Conservation (phyloP, 1,140 invertebrate genomes). For the Formica exsecta region DNA sequence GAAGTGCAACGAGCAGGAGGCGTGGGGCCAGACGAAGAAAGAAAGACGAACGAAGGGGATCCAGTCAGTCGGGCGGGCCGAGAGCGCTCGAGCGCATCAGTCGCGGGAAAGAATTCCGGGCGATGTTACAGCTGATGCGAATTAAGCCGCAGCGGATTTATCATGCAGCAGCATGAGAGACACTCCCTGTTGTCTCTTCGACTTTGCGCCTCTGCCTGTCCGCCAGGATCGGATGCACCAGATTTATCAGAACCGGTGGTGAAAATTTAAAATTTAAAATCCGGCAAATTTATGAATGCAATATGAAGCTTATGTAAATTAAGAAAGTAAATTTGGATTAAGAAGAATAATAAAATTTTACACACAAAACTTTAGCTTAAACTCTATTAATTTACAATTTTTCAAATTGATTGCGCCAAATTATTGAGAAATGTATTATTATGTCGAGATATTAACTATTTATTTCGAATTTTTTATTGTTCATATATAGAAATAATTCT, state of each 20-base stretch:
- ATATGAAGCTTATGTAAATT: slow-evolving; percentile 1
- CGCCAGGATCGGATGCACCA: slow-evolving; percentile 27
- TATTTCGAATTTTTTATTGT: neutral
- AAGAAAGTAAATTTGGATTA: neutral
- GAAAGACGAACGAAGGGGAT: slow-evolving; percentile 45
- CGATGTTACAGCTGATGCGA: slow-evolving; percentile 71
- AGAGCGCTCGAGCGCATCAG: slow-evolving; percentile 65
- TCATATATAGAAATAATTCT: neutral
- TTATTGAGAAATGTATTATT: neutral
- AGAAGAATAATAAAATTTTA: neutral
- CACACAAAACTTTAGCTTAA: neutral
- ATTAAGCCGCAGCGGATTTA: slow-evolving; percentile 78
- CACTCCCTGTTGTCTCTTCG: slow-evolving; percentile 69
- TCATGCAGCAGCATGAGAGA: slow-evolving; percentile 65
- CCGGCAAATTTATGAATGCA: neutral
- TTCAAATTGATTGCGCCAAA: neutral
- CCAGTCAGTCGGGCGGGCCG: slow-evolving; percentile 18
- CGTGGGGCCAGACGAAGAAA: neutral
- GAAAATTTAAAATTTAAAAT: neutral
- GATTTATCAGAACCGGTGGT: neutral
- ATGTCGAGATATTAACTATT: neutral
- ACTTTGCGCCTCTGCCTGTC: slow-evolving; percentile 42
- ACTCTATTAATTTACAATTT: neutral
- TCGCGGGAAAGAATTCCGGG: slow-evolving; percentile 58
- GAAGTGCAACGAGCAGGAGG: slow-evolving; percentile 18